Base-by-base conservation (phyloP, 2,113 vertebrate species). In the Mellivora capensis region DNA sequence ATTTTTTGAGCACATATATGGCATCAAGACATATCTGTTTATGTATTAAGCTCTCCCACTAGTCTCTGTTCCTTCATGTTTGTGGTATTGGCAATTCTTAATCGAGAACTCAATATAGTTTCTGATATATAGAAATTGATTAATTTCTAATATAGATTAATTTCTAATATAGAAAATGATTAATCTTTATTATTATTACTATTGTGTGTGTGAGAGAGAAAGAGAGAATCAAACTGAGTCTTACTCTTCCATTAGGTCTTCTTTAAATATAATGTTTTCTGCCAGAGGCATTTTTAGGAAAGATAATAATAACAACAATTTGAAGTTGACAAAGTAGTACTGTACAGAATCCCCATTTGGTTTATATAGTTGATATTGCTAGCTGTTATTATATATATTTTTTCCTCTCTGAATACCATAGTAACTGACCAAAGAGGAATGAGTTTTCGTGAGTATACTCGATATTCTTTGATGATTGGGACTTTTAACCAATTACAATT, bases 401-500 rank as follows among this genome's bases (percentile, higher is more conserved):
- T 93, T 29, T 83, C 57, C 47, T 49, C 25, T 21, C 18, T 93
- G 71, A 52, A 82, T 86, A 10, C 42, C 37, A 44, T 11, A 87
- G 4, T 87, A 74, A 91, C 31, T 76, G 7, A 93, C 0, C 8
- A 86, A 44, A 89, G 20, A 88, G 34, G 12, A 57, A 57, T 92
- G 29, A 3, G 7, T 81, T 91, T 93, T 89, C 52, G 69, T 61
- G 83, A 64, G 72, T 72, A 90, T 57, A 14, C 17, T 87, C 52
- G 74, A 15, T 90, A 67, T 54, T 0, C 7, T 80, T 71, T 79
- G 47, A 39, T 71, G 76, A 57, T 95, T 82, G 96, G 96, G 25
- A 91, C 27, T 34, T 96, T 83, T 87, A 95, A 94, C 54, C 96
- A 96, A 86, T 94, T 93, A 31, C 52, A 97, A 87, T 97, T 98